Conservation (phyloP, 2,113 vertebrate genomes). For the Menura novaehollandiae region DNA sequence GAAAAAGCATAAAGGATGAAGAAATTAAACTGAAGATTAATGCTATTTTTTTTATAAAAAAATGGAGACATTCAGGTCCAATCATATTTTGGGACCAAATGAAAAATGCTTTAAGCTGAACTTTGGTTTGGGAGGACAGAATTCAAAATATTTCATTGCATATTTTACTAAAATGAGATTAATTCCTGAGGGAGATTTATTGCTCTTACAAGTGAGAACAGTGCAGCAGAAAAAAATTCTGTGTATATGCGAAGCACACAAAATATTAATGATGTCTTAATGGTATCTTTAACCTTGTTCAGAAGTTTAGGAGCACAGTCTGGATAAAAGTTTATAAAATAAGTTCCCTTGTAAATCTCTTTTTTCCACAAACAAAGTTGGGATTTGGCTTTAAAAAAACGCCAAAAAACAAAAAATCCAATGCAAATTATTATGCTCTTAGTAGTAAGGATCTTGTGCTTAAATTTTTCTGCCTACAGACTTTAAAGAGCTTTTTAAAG, state of each 20-base stretch:
- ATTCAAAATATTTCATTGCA: neutral
- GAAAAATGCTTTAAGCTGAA: neutral
- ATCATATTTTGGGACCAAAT: neutral
- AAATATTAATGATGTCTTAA: slow-evolving; percentile 63
- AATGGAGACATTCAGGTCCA: neutral
- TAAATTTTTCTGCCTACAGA: neutral
- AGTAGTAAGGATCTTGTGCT: neutral
- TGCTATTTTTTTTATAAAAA: neutral
- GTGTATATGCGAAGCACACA: slow-evolving; percentile 4
- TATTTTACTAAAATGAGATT: neutral
- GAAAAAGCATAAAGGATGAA: neutral
- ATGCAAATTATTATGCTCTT: neutral
- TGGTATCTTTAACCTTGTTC: slow-evolving; percentile 9
- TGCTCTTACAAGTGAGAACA: slow-evolving; percentile 47
- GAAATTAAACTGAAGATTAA: neutral
- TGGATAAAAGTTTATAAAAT: neutral
- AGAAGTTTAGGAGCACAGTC: neutral
- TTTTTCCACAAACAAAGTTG: neutral
- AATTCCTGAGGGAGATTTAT: slow-evolving; percentile 54
- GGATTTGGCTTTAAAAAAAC: neutral
- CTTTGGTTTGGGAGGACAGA: neutral
- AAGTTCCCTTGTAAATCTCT: neutral
- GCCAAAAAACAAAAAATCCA: neutral
- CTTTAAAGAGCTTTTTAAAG: neutral
- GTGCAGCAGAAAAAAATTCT: neutral